These are phyloP conservation scores for Harpalus rufipes DNA, from an alignment of 2,888 invertebrate genomes.

Conservation along the genomic window DNA sequence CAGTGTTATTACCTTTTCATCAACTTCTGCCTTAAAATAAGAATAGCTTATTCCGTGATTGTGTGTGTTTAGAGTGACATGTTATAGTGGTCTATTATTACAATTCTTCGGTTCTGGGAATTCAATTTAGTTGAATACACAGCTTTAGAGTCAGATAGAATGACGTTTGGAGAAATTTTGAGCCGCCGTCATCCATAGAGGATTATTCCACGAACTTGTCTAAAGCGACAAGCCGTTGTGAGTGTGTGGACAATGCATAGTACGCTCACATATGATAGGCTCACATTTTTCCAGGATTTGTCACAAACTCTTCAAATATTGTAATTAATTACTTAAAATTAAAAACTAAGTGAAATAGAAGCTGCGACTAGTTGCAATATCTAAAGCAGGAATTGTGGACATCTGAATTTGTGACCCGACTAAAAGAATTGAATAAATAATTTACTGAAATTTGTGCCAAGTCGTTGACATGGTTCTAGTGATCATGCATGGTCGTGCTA, in stretches of 20 bases:
- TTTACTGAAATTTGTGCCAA: no score
- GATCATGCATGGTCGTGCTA: no score
- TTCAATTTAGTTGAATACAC: conserved; percentile 5
- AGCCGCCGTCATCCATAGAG: conserved; percentile 1
- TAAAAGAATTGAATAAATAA: no score
- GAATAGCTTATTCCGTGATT: conserved; percentile 15
- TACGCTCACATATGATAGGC: not conserved
- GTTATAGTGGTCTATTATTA: conserved; percentile 25
- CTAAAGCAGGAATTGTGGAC: no score
- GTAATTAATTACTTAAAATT: no score
- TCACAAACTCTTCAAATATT: no score
- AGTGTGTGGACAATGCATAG: conserved; percentile 17
- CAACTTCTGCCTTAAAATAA: conserved; percentile 10
- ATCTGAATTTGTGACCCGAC: no score
- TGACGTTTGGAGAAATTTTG: conserved; percentile 41
- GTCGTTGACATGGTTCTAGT: no score
- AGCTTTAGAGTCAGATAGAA: conserved; percentile 8
- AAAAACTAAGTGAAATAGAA: no score
- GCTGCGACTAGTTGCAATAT: no score
- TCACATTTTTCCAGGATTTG: not conserved
- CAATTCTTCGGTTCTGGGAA: conserved; percentile 27
- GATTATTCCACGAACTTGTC: conserved; percentile 44
- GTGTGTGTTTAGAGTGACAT: conserved; percentile 6
- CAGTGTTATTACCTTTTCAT: conserved; percentile 18
- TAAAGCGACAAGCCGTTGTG: conserved; percentile 27